Evolutionary conservation across 23 tunicate species (phyloP).

Genomic region (Clavelina lepadiformis): DNA sequence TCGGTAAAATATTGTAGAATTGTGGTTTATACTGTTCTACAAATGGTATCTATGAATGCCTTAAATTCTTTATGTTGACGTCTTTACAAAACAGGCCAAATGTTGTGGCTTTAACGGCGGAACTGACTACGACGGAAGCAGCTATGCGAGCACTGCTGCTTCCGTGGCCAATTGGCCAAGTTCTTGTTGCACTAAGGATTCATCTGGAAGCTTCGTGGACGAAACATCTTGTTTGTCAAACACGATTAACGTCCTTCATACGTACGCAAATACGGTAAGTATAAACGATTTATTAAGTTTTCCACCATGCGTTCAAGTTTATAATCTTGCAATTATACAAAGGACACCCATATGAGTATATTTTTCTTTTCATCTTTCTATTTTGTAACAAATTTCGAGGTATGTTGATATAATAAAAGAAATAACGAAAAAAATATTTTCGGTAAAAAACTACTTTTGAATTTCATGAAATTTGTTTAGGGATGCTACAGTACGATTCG

Average conservation of each 20-base stretch:
- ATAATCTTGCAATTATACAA: no score
- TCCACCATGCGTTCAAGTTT: no score
- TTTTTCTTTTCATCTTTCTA: no score
- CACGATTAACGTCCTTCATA: neutral
- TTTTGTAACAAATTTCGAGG: no score
- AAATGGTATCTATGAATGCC: neutral
- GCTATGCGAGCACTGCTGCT: neutral
- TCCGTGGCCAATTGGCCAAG: constrained; percentile 21
- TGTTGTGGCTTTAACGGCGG: constrained; percentile 64
- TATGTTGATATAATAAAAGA: no score
- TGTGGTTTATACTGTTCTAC: neutral
- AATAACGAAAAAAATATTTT: no score
- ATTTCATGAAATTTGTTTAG: constrained; percentile 11
- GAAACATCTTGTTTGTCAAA: neutral
- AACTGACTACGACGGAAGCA: constrained; percentile 30
- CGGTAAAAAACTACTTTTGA: no score
- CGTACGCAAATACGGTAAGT: constrained; percentile 21
- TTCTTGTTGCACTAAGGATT: constrained; percentile 23
- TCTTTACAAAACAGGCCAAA: no score
- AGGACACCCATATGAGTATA: no score
- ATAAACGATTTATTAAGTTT: neutral
- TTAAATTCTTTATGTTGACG: no score
- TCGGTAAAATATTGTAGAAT: constrained; percentile 10
- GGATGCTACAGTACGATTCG: constrained; percentile 14
- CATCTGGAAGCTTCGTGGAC: constrained; percentile 18